phyloP scores from a whole-genome alignment of 2,797 vertebrate genomes.

The Margarornis squamiger region DNA sequence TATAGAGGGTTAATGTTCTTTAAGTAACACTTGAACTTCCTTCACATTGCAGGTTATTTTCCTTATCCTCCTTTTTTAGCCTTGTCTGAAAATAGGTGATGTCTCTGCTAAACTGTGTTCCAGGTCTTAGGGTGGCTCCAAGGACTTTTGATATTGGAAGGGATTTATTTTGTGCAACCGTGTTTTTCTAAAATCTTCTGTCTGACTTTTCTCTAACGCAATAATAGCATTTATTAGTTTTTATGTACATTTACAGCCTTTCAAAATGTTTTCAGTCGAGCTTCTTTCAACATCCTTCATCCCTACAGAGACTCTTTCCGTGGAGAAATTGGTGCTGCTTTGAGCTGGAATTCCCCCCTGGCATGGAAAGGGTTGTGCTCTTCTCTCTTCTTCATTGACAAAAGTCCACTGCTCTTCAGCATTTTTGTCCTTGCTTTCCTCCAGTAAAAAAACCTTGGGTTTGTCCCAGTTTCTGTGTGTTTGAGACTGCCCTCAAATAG shows the following conservation, averaged over 20 bases:
- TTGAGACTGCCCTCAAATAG: background rate
- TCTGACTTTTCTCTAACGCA: background rate
- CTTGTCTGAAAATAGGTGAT: background rate
- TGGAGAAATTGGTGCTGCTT: background rate
- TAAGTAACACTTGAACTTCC: background rate
- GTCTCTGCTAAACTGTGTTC: background rate
- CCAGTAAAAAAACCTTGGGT: background rate
- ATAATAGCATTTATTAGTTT: background rate
- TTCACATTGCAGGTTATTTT: background rate
- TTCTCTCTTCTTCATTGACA: background rate
- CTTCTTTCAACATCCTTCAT: background rate
- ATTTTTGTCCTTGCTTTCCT: background rate
- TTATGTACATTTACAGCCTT: accelerated
- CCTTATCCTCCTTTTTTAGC: background rate
- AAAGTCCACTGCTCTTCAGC: background rate
- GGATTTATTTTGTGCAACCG: too few species aligned
- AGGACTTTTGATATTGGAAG: background rate
- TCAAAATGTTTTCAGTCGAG: background rate
- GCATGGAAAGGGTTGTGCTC: background rate
- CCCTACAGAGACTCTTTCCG: background rate
- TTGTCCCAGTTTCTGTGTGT: background rate
- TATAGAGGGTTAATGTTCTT: background rate
- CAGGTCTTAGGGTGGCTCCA: background rate
- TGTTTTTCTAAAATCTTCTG: background rate
- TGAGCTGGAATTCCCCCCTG: background rate